These are phyloP conservation scores for Perizoma flavofasciatum DNA, from an alignment of 2,888 invertebrate genomes.

Conservation along the genomic window DNA sequence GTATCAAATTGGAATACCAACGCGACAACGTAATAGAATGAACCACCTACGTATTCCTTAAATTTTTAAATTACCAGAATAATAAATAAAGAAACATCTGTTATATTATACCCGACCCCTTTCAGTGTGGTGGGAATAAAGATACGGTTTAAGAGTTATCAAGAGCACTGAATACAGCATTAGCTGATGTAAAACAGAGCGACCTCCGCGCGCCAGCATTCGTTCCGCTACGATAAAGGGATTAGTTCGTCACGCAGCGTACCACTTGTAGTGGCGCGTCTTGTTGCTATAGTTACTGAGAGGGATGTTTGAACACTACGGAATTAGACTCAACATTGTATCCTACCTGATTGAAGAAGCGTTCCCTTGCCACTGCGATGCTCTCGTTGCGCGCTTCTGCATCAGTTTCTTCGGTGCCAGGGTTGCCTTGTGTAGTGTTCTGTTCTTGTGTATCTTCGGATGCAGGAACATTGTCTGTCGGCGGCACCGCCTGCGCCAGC, in stretches of 20 bases:
- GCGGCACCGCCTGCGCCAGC: constrained; percentile 55
- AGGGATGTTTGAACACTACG: constrained; percentile 28
- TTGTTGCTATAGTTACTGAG: constrained; percentile 49
- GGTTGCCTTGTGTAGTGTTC: constrained; percentile 34
- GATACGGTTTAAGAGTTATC: constrained; percentile 60
- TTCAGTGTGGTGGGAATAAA: constrained; percentile 46
- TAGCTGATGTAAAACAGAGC: constrained; percentile 71
- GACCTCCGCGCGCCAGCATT: constrained; percentile 57
- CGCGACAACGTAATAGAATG: constrained; percentile 27
- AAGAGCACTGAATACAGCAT: constrained; percentile 48
- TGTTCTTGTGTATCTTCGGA: constrained; percentile 40
- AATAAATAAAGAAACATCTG: constrained; percentile 55
- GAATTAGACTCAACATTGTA: constrained; percentile 24
- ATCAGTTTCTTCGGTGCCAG: constrained; percentile 51
- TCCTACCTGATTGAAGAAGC: constrained; percentile 76
- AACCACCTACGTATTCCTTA: constrained; percentile 20
- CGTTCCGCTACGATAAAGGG: constrained; percentile 74
- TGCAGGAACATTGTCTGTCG: constrained; percentile 45
- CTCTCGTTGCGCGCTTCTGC: constrained; percentile 60
- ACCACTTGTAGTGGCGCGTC: constrained; percentile 52
- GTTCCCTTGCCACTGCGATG: constrained; percentile 74
- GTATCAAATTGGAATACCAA: constrained; percentile 7
- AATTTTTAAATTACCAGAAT: constrained; percentile 22
- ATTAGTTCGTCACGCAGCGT: constrained; percentile 63
- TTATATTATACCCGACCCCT: constrained; percentile 45